Percentiles rank a stretch among this genome's conserved stretches.
These are phyloP conservation scores for Drosophila seguyi DNA, from an alignment of 1,140 invertebrate genomes.

Conservation along the genomic window DNA sequence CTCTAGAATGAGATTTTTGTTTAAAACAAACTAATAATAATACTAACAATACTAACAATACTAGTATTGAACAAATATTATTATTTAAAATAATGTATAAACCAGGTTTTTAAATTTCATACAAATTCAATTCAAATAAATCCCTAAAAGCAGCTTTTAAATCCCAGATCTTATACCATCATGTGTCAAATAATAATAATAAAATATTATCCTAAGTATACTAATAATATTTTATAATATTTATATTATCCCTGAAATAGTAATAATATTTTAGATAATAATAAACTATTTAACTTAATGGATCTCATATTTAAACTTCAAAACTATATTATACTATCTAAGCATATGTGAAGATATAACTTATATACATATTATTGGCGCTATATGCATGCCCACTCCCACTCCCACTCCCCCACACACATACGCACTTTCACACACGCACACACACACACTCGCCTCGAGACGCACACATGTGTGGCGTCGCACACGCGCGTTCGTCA, in stretches of 20 bases:
- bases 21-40: too few species aligned
- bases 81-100: too few species aligned
- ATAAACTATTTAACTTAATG: neutral
- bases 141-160: neutral
- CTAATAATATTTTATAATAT: neutral
- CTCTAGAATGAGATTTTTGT: too few species aligned
- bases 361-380: slow-evolving; percentile 55
- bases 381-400: slow-evolving; percentile 43
- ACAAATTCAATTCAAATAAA: too few species aligned
- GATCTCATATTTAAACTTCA: neutral
- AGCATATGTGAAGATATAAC: slow-evolving; percentile 2
- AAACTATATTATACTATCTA: neutral
- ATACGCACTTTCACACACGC: slow-evolving; percentile 27
- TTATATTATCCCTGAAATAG: neutral
- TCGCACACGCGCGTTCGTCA: slow-evolving; percentile 78
- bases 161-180: neutral
- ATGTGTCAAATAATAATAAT: neutral
- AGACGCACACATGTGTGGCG: slow-evolving; percentile 54
- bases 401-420: slow-evolving; percentile 8
- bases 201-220: neutral
- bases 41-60: too few species aligned
- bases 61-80: too few species aligned
- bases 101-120: neutral
- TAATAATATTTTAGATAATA: neutral
- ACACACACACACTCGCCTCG: slow-evolving; percentile 3